A percentile compares a stretch with the other conserved stretches of the same genome.
Evolutionary conservation across 2,797 vertebrate genomes (phyloP).

Genomic region (Danionella dracula): DNA sequence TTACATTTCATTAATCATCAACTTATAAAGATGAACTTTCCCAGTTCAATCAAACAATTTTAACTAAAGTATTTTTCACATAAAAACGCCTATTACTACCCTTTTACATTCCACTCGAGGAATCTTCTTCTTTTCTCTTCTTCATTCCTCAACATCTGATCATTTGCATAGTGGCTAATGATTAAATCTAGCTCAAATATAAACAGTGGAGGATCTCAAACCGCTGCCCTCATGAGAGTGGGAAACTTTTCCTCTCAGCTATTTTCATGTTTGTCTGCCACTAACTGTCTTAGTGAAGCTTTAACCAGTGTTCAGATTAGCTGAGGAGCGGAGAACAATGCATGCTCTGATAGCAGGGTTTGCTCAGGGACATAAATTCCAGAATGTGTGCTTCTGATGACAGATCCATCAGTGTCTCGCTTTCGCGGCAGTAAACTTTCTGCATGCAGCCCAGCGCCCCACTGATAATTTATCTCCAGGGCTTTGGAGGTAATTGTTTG

Average conservation of each 20-base stretch:
- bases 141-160: not conserved
- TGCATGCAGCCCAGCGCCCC: slow-evolving; percentile 45
- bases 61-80: too few species aligned
- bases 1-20: too few species aligned
- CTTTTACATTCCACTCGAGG: too few species aligned
- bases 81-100: too few species aligned
- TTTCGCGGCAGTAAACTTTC: slow-evolving; percentile 53
- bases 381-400: slow-evolving; percentile 34
- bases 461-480: slow-evolving; percentile 32
- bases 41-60: too few species aligned
- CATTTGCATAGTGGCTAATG: too few species aligned
- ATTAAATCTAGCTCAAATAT: not conserved
- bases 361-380: slow-evolving; percentile 53
- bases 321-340: slow-evolving; percentile 65
- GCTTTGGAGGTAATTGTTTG: slow-evolving; percentile 40
- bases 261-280: slow-evolving; percentile 61
- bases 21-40: too few species aligned
- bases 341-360: slow-evolving; percentile 63
- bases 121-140: too few species aligned
- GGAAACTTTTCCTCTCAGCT: slow-evolving; percentile 45
- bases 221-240: not conserved
- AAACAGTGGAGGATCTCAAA: not conserved
- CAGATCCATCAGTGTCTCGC: slow-evolving; percentile 41
- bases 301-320: slow-evolving; percentile 69
- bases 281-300: slow-evolving; percentile 67